These are phyloP conservation scores for Andrena trimmerana DNA, from an alignment of 2,888 invertebrate species.

Conservation along the genomic window DNA sequence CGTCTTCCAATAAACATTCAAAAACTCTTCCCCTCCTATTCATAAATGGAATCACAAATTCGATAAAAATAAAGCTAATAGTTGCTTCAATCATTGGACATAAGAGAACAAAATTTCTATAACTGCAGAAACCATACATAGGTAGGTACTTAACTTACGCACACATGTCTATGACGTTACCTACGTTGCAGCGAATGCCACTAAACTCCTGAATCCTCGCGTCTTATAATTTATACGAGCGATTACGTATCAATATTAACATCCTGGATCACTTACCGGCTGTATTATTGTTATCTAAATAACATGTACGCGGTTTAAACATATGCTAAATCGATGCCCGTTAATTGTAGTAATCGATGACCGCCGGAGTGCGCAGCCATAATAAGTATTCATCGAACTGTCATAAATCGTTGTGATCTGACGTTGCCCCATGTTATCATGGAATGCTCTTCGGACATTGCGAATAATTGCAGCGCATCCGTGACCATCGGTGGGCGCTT, in stretches of 20 bases:
- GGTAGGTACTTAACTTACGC: no score
- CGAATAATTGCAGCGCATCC: constrained; percentile 49
- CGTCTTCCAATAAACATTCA: no score
- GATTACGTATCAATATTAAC: constrained; percentile 4
- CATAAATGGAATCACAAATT: no score
- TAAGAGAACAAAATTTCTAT: no score
- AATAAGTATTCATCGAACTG: constrained; percentile 55
- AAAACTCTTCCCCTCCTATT: no score
- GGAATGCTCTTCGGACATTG: constrained; percentile 27
- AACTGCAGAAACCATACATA: no score
- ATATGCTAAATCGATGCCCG: constrained; percentile 41
- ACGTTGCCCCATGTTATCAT: constrained; percentile 39
- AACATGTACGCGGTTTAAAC: neutral
- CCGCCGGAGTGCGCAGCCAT: constrained; percentile 3
- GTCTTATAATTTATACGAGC: neutral
- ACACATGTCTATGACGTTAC: no score
- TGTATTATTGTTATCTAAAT: constrained; percentile 33
- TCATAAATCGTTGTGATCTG: constrained; percentile 49
- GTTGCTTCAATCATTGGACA: no score
- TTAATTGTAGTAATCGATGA: constrained; percentile 50
- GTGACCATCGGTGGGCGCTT: constrained; percentile 35
- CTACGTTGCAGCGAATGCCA: no score
- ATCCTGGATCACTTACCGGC: neutral
- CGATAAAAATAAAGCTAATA: no score
- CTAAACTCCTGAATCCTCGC: neutral